These are phyloP conservation scores for Colletes latitarsis DNA, from an alignment of 1,140 invertebrate species.

Conservation along the genomic window DNA sequence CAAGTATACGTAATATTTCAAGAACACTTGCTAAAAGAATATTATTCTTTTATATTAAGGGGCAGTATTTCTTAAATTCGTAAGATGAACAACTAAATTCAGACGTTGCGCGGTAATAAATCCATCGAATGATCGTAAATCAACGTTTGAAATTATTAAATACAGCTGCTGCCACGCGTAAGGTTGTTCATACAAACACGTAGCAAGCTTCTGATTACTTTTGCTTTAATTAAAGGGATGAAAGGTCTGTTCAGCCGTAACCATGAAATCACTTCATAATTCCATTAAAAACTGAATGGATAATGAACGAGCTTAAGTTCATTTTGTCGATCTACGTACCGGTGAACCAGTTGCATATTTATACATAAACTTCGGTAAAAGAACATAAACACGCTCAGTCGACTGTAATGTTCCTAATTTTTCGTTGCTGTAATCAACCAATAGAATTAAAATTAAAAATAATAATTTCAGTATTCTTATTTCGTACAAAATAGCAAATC, in stretches of 20 bases:
- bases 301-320: background rate
- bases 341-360: background rate
- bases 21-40: no score
- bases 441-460: no score
- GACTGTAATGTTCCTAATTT: no score
- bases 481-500: no score
- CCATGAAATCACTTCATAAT: constrained; percentile 7
- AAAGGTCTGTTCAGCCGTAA: background rate
- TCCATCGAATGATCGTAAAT: constrained; percentile 7
- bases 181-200: constrained; percentile 16
- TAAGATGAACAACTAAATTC: constrained; percentile 12
- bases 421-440: no score
- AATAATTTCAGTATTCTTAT: no score
- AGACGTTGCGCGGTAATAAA: constrained; percentile 10
- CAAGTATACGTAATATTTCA: no score
- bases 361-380: background rate
- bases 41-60: no score
- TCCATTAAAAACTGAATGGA: background rate
- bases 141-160: constrained; percentile 17
- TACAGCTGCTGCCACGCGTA: background rate
- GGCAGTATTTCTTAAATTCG: background rate
- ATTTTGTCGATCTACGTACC: background rate
- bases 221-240: constrained; percentile 3
- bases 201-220: constrained; percentile 2
- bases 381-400: no score